Evolutionary conservation across 2,888 invertebrate species (phyloP).

Genomic region (Steinernema carpocapsae): DNA sequence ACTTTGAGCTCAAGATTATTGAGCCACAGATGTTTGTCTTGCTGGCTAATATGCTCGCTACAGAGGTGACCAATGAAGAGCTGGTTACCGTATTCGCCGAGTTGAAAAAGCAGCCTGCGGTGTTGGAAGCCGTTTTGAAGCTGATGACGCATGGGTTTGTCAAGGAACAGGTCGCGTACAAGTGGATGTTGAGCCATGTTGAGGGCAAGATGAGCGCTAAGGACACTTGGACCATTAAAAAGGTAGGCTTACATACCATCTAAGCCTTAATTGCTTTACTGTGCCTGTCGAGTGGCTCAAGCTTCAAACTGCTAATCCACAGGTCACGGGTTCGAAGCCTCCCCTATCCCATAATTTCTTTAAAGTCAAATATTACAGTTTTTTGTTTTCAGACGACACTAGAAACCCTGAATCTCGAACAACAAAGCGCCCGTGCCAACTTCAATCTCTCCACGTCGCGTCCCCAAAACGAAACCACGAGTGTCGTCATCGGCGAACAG

Average conservation of each 20-base stretch:
- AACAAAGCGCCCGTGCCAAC: conserved; percentile 10
- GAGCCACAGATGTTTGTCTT: conserved; percentile 36
- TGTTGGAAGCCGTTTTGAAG: conserved; percentile 36
- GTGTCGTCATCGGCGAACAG: conserved; percentile 24
- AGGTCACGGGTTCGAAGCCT: background rate
- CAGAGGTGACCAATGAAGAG: conserved; percentile 26
- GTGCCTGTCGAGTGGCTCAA: too few species aligned
- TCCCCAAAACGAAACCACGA: conserved; percentile 1
- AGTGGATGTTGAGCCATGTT: conserved; percentile 39
- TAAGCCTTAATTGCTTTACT: background rate
- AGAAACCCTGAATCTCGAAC: conserved; percentile 24
- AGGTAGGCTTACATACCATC: conserved; percentile 29
- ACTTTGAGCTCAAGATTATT: conserved; percentile 37
- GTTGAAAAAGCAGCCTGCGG: conserved; percentile 27
- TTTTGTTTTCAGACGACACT: background rate
- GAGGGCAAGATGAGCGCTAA: conserved; percentile 35
- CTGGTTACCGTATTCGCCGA: conserved; percentile 37
- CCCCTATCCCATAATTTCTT: too few species aligned
- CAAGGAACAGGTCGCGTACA: conserved; percentile 39
- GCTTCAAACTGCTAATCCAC: background rate
- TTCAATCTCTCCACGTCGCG: conserved; percentile 6
- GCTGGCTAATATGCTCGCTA: conserved; percentile 32
- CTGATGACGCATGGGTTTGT: conserved; percentile 28
- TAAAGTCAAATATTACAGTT: too few species aligned
- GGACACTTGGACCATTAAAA: conserved; percentile 42